phyloP scores from a whole-genome alignment of 2,797 vertebrate species.

The Silurus lanzhouensis region DNA sequence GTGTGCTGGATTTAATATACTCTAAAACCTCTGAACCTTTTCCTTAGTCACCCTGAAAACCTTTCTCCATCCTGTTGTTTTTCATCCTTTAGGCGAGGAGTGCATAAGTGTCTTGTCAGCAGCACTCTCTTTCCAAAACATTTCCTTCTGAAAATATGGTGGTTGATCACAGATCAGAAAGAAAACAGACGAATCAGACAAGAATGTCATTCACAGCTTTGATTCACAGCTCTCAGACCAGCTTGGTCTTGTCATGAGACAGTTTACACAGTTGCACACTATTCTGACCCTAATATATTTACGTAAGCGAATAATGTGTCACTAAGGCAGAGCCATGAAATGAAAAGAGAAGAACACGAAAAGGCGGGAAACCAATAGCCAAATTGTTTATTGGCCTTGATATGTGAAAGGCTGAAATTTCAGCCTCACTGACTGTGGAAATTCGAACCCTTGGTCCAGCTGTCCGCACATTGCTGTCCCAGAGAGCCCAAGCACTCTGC shows the following conservation, averaged over 20 bases:
- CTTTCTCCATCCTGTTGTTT: conserved; percentile 74
- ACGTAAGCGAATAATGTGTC: conserved; percentile 67
- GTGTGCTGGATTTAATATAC: conserved; percentile 51
- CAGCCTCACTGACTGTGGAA: conserved; percentile 74
- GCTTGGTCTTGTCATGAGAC: conserved; percentile 60
- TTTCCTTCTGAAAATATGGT: conserved; percentile 58
- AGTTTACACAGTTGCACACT: conserved; percentile 46
- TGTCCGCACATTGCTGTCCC: conserved; percentile 63
- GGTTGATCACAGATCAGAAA: conserved; percentile 67
- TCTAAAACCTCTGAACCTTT: conserved; percentile 63
- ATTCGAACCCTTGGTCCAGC: conserved; percentile 76
- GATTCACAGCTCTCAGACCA: conserved; percentile 57
- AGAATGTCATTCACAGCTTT: conserved; percentile 65
- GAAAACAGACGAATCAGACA: conserved; percentile 63
- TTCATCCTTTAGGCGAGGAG: conserved; percentile 63
- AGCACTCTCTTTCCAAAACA: conserved; percentile 75
- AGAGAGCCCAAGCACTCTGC: conserved; percentile 48
- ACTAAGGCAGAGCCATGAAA: conserved; percentile 42
- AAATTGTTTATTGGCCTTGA: conserved; percentile 75
- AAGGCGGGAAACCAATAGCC: conserved; percentile 67
- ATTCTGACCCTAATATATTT: conserved; percentile 64
- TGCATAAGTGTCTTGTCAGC: conserved; percentile 73
- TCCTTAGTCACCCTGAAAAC: conserved; percentile 64
- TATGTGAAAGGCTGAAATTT: conserved; percentile 78
- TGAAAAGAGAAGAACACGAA: conserved; percentile 60